Conservation (phyloP, 2,888 invertebrate genomes). For the Parnassius glacialis region DNA sequence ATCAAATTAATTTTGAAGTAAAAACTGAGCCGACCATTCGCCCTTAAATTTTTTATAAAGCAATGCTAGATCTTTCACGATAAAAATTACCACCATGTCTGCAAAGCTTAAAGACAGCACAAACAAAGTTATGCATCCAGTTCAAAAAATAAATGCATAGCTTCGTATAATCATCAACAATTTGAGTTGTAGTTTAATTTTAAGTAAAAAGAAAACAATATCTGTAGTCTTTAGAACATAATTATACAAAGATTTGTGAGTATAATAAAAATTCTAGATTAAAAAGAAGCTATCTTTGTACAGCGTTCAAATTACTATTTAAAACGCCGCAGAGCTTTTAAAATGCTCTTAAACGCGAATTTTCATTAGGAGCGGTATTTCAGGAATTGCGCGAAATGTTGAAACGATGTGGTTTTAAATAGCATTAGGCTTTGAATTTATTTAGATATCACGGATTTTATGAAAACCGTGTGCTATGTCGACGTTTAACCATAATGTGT, state of each 20-base stretch:
- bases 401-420: constrained; percentile 32
- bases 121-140: too few relatives aligned
- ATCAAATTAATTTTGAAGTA: too few relatives aligned
- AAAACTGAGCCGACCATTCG: too few relatives aligned
- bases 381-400: constrained; percentile 30
- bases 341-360: constrained; percentile 35
- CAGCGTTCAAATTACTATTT: constrained; percentile 25
- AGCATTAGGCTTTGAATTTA: constrained; percentile 23
- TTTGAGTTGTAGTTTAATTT: too few relatives aligned
- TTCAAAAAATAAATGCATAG: too few relatives aligned
- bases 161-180: too few relatives aligned
- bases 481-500: constrained; percentile 7
- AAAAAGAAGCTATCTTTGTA: constrained; percentile 24
- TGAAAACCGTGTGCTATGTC: constrained; percentile 23
- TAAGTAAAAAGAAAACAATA: too few relatives aligned
- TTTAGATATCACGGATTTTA: constrained; percentile 19
- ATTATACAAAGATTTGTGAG: constrained; percentile 4
- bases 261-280: constrained; percentile 3
- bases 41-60: too few relatives aligned
- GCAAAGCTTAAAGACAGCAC: too few relatives aligned
- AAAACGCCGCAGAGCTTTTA: constrained; percentile 26
- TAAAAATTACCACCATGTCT: too few relatives aligned
- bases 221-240: too few relatives aligned
- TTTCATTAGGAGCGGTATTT: constrained; percentile 40
- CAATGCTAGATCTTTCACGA: too few relatives aligned